Evolutionary conservation across 2,888 invertebrate species (phyloP).

Genomic region (Ennomos erosarius): DNA sequence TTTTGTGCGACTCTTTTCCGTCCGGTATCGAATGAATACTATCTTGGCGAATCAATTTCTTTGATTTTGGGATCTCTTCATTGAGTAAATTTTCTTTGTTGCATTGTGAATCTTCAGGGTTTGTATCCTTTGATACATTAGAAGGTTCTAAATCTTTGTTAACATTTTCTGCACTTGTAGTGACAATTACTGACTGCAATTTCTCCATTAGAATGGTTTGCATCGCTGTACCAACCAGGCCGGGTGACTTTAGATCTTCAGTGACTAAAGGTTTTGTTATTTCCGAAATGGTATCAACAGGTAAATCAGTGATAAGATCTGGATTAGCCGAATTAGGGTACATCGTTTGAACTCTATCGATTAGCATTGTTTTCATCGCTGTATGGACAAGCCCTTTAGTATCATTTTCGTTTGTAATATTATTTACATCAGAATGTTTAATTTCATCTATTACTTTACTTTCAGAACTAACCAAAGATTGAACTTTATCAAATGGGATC

Average conservation of each 20-base stretch:
- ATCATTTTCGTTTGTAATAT: conserved; percentile 10
- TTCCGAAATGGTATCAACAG: conserved; percentile 60
- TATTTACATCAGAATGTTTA: neutral
- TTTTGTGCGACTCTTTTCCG: conserved; percentile 60
- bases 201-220: conserved; percentile 80
- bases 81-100: conserved; percentile 22
- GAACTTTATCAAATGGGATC: too few relatives aligned
- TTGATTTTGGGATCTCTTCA: conserved; percentile 44
- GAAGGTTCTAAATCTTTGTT: conserved; percentile 9
- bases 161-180: conserved; percentile 16
- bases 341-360: conserved; percentile 33
- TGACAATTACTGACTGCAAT: conserved; percentile 59
- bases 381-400: conserved; percentile 54
- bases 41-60: conserved; percentile 68
- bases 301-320: conserved; percentile 34
- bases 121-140: conserved; percentile 16
- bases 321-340: conserved; percentile 35
- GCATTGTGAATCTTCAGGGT: conserved; percentile 14
- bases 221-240: conserved; percentile 73
- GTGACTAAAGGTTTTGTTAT: neutral
- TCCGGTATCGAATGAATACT: conserved; percentile 65
- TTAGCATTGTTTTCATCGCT: conserved; percentile 50
- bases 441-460: conserved; percentile 4
- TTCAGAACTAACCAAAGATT: too few relatives aligned
- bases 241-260: conserved; percentile 39